Evolutionary conservation across 2,888 invertebrate genomes (phyloP).

Genomic region (Cheilosia vulpina): DNA sequence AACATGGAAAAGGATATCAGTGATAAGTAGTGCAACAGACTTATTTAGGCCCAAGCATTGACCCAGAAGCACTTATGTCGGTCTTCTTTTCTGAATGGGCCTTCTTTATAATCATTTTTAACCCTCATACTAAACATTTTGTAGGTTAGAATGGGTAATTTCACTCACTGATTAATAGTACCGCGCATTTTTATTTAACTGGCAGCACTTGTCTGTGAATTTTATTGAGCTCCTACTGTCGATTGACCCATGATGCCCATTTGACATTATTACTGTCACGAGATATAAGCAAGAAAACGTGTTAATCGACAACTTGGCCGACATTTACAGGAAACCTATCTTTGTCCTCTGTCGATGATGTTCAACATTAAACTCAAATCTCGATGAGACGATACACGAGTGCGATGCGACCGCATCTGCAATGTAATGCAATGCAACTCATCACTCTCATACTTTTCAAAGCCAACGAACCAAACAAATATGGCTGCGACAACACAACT

Average conservation of each 20-base stretch:
- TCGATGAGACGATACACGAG: background rate
- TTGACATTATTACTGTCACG: background rate
- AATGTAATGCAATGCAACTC: background rate
- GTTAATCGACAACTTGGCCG: conserved; percentile 9
- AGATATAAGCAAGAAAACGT: background rate
- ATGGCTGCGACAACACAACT: conserved; percentile 25
- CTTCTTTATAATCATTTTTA: no score
- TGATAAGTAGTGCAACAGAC: no score
- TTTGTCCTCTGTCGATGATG: background rate
- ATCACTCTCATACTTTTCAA: conserved; percentile 6
- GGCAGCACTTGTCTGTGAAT: background rate
- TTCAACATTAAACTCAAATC: conserved; percentile 3
- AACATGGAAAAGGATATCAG: no score
- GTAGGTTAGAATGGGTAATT: no score
- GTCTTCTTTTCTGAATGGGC: no score
- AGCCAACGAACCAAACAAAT: conserved; percentile 28
- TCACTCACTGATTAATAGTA: no score
- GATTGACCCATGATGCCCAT: background rate
- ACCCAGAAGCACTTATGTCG: no score
- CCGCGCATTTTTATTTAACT: no score
- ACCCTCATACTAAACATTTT: no score
- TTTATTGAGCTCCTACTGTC: background rate
- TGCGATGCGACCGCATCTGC: background rate
- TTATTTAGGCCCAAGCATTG: no score
- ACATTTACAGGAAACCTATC: conserved; percentile 18